These are phyloP conservation scores for Anastrepha ludens DNA, from an alignment of 1,140 invertebrate species.

Conservation along the genomic window DNA sequence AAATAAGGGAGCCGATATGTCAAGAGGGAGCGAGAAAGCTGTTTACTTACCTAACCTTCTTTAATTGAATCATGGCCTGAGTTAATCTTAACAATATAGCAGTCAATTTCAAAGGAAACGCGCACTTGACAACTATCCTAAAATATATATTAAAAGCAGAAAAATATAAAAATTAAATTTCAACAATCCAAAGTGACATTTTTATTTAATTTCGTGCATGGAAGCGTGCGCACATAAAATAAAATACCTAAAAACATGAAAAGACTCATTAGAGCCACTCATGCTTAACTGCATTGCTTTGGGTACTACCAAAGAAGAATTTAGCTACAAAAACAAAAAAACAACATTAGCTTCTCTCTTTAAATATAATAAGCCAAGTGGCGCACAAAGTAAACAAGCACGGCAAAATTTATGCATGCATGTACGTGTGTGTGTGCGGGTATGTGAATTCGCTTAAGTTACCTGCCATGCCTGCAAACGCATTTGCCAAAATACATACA, in stretches of 20 bases:
- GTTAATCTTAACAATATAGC: too few species aligned
- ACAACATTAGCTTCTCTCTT: not conserved
- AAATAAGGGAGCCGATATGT: too few species aligned
- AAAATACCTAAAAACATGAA: not conserved
- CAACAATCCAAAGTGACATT: not conserved
- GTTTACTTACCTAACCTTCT: too few species aligned
- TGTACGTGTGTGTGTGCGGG: not conserved
- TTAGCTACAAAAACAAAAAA: not conserved
- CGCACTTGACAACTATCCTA: too few species aligned
- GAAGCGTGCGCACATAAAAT: not conserved
- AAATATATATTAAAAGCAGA: too few species aligned
- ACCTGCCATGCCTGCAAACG: not conserved
- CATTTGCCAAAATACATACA: not conserved
- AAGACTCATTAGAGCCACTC: constrained; percentile 28
- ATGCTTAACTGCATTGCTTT: constrained; percentile 25
- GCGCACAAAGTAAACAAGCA: not conserved
- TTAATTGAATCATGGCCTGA: too few species aligned
- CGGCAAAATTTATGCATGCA: not conserved
- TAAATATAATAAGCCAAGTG: constrained; percentile 46
- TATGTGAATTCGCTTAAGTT: not conserved
- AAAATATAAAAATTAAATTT: too few species aligned
- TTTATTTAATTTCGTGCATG: constrained; percentile 37
- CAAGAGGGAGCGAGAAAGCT: too few species aligned
- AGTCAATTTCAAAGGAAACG: too few species aligned
- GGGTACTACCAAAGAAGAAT: constrained; percentile 14